Evolutionary conservation across 37 sponge, comb jelly and placozoan genomes (phyloP).

Genomic region (Geodia barretti): DNA sequence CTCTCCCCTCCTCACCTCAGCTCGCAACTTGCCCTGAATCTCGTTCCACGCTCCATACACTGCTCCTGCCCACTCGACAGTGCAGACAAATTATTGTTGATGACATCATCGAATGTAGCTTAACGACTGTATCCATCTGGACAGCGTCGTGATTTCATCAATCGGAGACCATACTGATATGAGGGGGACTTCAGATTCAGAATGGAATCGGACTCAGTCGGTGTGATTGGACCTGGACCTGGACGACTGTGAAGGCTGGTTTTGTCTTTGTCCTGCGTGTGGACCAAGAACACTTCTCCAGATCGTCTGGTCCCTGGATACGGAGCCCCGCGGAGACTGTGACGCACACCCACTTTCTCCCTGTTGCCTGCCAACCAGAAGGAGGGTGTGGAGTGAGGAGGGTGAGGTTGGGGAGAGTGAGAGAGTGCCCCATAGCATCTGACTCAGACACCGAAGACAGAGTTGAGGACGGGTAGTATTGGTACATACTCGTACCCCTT

Average conservation of each 20-base stretch:
- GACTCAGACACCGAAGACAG: too few relatives aligned
- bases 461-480: too few relatives aligned
- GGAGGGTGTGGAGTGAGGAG: too few relatives aligned
- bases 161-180: not conserved
- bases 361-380: not conserved
- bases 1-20: slow-evolving; percentile 53
- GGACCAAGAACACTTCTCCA: too few relatives aligned
- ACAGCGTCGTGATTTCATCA: slow-evolving; percentile 25
- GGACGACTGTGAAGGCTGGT: slow-evolving; percentile 5
- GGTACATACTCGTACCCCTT: too few relatives aligned
- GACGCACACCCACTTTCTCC: not conserved
- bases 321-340: slow-evolving; percentile 14
- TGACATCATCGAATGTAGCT: not conserved
- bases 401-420: too few relatives aligned
- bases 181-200: slow-evolving; percentile 5
- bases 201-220: not conserved
- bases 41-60: not conserved
- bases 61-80: not conserved
- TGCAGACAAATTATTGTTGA: slow-evolving; percentile 12
- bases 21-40: slow-evolving; percentile 24
- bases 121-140: not conserved
- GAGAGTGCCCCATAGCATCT: too few relatives aligned
- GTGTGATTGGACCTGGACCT: slow-evolving; percentile 17
- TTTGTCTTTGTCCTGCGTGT: not conserved
- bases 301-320: not conserved